A percentile compares a stretch with the other conserved stretches of the same genome.
Conservation (phyloP, 1,140 invertebrate genomes). For the Hycleus phaleratus region DNA sequence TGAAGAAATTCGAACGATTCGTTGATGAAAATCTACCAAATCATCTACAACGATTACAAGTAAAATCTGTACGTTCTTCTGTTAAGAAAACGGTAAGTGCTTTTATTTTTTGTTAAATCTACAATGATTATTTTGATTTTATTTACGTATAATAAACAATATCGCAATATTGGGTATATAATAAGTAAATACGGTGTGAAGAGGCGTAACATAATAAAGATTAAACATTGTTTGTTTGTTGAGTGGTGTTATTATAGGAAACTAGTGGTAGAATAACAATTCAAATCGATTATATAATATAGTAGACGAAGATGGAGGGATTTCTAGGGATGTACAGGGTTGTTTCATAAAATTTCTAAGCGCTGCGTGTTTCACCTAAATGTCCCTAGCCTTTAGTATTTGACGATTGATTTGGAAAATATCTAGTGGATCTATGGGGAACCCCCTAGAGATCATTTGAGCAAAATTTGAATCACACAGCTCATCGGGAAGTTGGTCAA, state of each 20-base stretch:
- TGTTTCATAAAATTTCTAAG: too few species aligned
- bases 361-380: too few species aligned
- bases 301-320: too few species aligned
- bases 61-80: constrained; percentile 42
- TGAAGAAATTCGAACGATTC: constrained; percentile 45
- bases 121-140: too few species aligned
- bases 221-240: constrained; percentile 12
- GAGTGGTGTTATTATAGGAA: constrained; percentile 5
- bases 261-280: not conserved
- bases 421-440: too few species aligned
- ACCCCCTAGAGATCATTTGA: too few species aligned
- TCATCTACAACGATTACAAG: constrained; percentile 57
- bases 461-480: too few species aligned
- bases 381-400: too few species aligned
- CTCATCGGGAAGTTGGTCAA: too few species aligned
- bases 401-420: too few species aligned
- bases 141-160: constrained; percentile 5
- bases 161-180: not conserved
- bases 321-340: too few species aligned
- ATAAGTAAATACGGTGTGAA: constrained; percentile 11
- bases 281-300: too few species aligned
- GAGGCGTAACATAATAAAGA: constrained; percentile 13
- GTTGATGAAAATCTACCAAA: constrained; percentile 41
- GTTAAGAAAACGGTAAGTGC: constrained; percentile 23
- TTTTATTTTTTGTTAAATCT: constrained; percentile 5